Conservation (phyloP, 2,113 vertebrate species). For the Nycticryphes semicollaris region DNA sequence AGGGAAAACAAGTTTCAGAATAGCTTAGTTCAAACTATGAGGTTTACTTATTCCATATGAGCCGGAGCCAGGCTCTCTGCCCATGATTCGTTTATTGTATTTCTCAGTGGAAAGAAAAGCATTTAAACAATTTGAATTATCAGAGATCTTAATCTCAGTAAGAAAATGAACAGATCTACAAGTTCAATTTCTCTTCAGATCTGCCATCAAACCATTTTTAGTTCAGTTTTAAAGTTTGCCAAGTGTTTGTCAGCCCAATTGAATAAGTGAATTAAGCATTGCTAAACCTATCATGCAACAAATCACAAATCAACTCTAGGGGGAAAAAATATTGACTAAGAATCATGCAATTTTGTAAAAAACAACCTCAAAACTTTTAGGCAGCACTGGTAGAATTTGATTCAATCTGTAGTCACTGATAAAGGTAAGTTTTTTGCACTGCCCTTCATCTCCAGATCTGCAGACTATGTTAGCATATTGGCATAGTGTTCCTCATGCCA, state of each 20-base stretch:
- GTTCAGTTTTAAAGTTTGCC: neutral
- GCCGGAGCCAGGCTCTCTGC: neutral
- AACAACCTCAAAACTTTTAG: neutral
- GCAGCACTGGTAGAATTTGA: neutral
- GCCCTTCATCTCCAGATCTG: neutral
- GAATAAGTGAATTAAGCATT: neutral
- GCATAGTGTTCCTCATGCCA: neutral
- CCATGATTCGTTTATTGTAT: neutral
- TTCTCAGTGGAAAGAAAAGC: neutral
- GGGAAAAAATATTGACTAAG: neutral
- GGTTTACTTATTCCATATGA: neutral
- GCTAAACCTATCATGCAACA: neutral
- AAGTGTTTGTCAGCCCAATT: neutral
- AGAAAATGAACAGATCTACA: neutral
- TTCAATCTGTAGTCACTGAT: neutral
- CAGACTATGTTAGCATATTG: neutral
- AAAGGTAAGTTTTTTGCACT: neutral
- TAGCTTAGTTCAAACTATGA: neutral
- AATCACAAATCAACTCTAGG: neutral
- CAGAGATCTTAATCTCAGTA: neutral
- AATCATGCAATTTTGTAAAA: neutral
- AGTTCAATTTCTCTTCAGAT: neutral
- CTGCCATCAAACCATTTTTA: neutral
- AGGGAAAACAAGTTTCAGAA: neutral
- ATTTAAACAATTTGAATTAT: neutral